phyloP scores from a whole-genome alignment of 2,888 invertebrate species.

The Ennomos fuscantarius region DNA sequence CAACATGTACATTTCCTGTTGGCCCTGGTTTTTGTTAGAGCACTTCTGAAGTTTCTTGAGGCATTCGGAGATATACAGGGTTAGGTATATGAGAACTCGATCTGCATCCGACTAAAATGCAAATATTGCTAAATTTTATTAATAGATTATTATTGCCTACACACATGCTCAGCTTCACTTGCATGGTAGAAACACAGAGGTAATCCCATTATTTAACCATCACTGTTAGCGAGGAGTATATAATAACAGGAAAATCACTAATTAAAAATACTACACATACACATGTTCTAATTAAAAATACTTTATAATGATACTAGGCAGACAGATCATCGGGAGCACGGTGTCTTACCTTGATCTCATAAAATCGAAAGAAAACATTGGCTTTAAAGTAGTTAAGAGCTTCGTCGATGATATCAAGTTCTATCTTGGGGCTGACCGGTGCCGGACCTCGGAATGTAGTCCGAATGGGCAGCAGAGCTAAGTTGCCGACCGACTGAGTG shows the following conservation, averaged over 20 bases:
- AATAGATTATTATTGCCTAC: too few relatives aligned
- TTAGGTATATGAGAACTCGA: conserved; percentile 98
- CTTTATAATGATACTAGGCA: too few relatives aligned
- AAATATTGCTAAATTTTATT: background rate
- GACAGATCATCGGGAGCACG: too few relatives aligned
- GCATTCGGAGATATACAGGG: conserved; percentile 98
- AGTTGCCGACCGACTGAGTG: conserved; percentile 93
- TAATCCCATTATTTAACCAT: too few relatives aligned
- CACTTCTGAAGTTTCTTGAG: conserved; percentile 97
- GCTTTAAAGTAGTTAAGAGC: conserved; percentile 99
- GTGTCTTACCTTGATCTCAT: conserved; percentile 96
- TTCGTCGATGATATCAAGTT: conserved; percentile 98
- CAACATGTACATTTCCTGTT: conserved; percentile 98
- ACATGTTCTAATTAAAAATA: too few relatives aligned
- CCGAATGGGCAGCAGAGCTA: conserved; percentile 95
- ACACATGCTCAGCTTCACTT: too few relatives aligned
- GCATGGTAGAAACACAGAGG: too few relatives aligned
- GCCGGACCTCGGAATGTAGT: conserved; percentile 98
- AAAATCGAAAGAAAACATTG: conserved; percentile 99
- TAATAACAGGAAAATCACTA: conserved; percentile 5
- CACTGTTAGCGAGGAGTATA: too few relatives aligned
- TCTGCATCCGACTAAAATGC: conserved; percentile 95
- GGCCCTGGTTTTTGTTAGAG: conserved; percentile 93
- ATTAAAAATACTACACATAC: too few relatives aligned
- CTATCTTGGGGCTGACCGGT: conserved; percentile 87